These are phyloP conservation scores for Colius striatus DNA, from an alignment of 2,113 vertebrate genomes.

Conservation along the genomic window DNA sequence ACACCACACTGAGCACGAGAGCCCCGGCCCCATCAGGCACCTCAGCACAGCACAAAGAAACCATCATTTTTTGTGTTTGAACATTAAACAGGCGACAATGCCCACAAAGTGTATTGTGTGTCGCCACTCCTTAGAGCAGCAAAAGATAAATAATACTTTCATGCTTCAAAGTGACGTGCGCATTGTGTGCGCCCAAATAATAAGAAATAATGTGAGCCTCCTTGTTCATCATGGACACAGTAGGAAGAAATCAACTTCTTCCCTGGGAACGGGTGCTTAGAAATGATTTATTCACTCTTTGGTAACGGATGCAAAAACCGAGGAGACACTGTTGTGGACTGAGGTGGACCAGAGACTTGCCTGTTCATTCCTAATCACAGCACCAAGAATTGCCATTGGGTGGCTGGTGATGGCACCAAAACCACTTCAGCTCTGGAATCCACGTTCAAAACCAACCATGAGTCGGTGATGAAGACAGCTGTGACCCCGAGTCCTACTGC, in stretches of 20 bases:
- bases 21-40: background rate
- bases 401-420: background rate
- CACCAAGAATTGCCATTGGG: background rate
- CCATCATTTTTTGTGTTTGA: constrained; percentile 24
- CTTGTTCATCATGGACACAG: constrained; percentile 60
- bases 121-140: constrained; percentile 21
- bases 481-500: background rate
- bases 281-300: constrained; percentile 61
- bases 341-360: constrained; percentile 50
- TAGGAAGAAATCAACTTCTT: constrained; percentile 67
- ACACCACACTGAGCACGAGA: background rate
- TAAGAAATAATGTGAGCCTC: constrained; percentile 63
- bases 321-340: constrained; percentile 38
- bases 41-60: background rate
- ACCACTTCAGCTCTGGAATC: background rate
- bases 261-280: constrained; percentile 48
- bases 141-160: constrained; percentile 65
- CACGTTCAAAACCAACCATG: background rate
- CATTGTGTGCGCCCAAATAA: constrained; percentile 65
- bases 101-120: background rate
- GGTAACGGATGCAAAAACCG: constrained; percentile 56
- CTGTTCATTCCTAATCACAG: constrained; percentile 25
- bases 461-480: background rate
- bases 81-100: constrained; percentile 54
- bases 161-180: constrained; percentile 63